Evolutionary conservation across 2,113 vertebrate species (phyloP).

Genomic region (Asarcornis scutulata): DNA sequence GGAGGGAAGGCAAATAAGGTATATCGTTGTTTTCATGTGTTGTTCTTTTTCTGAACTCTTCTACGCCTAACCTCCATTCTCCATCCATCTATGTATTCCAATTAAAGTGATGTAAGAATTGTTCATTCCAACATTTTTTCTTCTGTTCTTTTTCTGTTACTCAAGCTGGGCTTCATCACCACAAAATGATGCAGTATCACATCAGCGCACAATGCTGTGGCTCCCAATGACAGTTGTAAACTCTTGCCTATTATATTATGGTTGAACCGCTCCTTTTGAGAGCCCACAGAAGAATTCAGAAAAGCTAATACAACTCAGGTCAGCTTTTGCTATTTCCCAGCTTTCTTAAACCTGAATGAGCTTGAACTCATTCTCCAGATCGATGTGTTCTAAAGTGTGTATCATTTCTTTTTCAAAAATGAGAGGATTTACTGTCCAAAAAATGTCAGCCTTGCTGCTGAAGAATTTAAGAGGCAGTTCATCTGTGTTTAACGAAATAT

Average conservation of each 20-base stretch:
- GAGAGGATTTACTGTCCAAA: constrained; percentile 51
- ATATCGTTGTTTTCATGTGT: not conserved
- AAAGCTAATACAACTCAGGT: constrained; percentile 47
- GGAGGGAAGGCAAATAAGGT: not conserved
- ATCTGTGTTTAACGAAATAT: constrained; percentile 29
- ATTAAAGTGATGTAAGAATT: not conserved
- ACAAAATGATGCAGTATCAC: constrained; percentile 20
- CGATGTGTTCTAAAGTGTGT: constrained; percentile 3
- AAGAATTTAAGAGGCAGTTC: constrained; percentile 53
- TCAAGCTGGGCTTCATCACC: not conserved
- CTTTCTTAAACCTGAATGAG: constrained; percentile 63
- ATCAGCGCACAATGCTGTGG: not conserved
- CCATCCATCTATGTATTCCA: not conserved
- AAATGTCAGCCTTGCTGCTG: constrained; percentile 40
- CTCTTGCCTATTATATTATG: not conserved
- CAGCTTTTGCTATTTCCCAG: constrained; percentile 45
- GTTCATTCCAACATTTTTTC: not conserved
- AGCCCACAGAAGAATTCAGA: constrained; percentile 30
- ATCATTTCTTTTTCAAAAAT: constrained; percentile 53
- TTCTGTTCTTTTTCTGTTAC: not conserved
- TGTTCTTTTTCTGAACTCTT: not conserved
- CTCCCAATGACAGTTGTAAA: not conserved
- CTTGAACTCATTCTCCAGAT: constrained; percentile 49
- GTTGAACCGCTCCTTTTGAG: constrained; percentile 36
- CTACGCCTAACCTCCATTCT: not conserved